Conservation (phyloP, 1,140 invertebrate genomes). For the Drosophila orosa region DNA sequence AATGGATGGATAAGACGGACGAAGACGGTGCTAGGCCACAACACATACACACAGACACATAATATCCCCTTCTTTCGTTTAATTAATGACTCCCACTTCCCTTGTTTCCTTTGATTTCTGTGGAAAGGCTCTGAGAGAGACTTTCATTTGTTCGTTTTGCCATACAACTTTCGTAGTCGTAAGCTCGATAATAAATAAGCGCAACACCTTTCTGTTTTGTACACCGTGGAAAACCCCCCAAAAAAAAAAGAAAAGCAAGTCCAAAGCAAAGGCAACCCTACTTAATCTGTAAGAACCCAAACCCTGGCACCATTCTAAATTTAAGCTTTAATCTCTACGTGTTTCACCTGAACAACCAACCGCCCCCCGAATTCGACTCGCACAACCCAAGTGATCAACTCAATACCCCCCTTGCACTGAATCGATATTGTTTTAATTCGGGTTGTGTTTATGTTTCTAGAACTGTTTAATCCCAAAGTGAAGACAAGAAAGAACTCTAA, state of each 20-base stretch:
- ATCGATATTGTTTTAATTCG: conserved; percentile 64
- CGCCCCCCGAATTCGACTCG: conserved; percentile 5
- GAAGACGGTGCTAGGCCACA: conserved; percentile 9
- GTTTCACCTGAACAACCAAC: conserved; percentile 21
- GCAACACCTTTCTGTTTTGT: conserved; percentile 59
- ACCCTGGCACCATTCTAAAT: conserved; percentile 29
- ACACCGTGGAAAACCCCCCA: conserved; percentile 47
- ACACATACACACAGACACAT: conserved; percentile 5
- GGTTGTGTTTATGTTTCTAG: conserved; percentile 58
- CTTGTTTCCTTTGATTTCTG: conserved; percentile 17
- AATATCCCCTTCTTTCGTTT: conserved; percentile 31
- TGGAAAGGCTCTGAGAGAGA: conserved; percentile 63
- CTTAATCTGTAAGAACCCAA: conserved; percentile 40
- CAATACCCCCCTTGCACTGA: conserved; percentile 39
- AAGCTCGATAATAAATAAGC: conserved; percentile 76
- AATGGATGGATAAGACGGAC: conserved; percentile 25
- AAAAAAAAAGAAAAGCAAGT: not conserved
- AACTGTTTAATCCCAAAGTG: conserved; percentile 79
- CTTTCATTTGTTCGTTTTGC: conserved; percentile 48
- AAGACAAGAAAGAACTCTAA: conserved; percentile 44
- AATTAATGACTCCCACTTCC: conserved; percentile 12
- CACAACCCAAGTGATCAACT: too few relatives aligned
- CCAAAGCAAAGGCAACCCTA: conserved; percentile 28
- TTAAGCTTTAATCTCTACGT: conserved; percentile 33
- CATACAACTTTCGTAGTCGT: conserved; percentile 61